Base-by-base conservation (phyloP, 2,797 vertebrate genomes). In the Enteromius paludinosus region DNA sequence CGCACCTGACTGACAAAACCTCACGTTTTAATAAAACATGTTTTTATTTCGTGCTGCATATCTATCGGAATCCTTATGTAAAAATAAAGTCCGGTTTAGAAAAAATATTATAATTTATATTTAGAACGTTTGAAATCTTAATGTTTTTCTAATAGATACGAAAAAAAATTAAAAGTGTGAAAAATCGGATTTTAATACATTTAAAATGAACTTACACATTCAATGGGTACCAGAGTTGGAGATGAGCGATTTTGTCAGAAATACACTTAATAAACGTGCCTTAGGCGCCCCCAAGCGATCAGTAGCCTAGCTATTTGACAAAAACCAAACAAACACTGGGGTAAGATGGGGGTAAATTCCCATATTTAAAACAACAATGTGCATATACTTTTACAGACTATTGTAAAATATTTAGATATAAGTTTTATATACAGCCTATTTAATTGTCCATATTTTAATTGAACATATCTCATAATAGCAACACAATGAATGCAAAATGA, bases 281-380 rank as follows among this genome's bases (percentile, higher is more conserved):
- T 68, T 52, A n/a, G 68, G 77, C 78, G 78, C 52, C 52, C 17
- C 35, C 78, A 59, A 12, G 47, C 49, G 66, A 80, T 23, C 25
- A 43, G 2, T 47, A 43, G 41, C 41, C 41, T 12, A 43, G 41
- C 41, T 43, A n/a, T 28, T 20, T 47, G 10, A 14, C 59, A 65
- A 17, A 11, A 20, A 79, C 6, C 35, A 35, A 38, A 38, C 7
- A 30, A 30, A 52, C 47, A 33, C 20, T 18, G 18, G 28, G 28
- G 15, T 33, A 64, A 59, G 23, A 25, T 3, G 23, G 11, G 4
- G 54, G 23, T n/a, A 5, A 4, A 59, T 5, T 23, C 23, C 56
- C n/a, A 12, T 12, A 12, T 61, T 15, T 38, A 38, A 38, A 61
- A 61, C 25, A 61, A 14, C 56, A 61, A 14, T 6, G 23, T 61